Percentiles rank a stretch among this genome's conserved stretches.
phyloP scores from a whole-genome alignment of 2,797 vertebrate genomes.

The Merluccius polli region DNA sequence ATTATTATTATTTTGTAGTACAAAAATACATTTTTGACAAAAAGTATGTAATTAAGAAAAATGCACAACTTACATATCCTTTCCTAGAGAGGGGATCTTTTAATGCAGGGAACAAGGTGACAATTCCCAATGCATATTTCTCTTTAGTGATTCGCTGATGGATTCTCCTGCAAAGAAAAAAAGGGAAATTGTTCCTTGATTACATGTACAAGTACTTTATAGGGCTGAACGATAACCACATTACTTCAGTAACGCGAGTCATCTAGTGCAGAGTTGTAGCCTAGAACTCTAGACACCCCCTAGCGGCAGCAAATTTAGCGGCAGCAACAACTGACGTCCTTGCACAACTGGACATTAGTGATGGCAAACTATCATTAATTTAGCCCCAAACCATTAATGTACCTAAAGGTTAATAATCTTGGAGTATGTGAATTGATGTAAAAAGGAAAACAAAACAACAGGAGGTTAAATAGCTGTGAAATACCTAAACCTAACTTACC shows the following conservation, averaged over 20 bases:
- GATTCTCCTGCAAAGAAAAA: slow-evolving; percentile 14
- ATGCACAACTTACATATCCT: slow-evolving; percentile 18
- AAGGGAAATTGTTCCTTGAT: no score
- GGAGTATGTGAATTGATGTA: no score
- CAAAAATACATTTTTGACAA: not conserved
- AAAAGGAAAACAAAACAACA: no score
- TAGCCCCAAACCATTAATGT: not conserved
- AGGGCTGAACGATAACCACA: not conserved
- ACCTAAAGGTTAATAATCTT: no score
- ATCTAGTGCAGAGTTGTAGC: not conserved
- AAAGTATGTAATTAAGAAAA: not conserved
- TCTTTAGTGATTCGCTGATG: slow-evolving; percentile 12
- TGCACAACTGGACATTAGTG: not conserved
- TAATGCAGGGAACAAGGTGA: slow-evolving; percentile 15
- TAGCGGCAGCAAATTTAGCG: not conserved
- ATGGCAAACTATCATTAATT: not conserved
- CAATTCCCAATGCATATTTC: slow-evolving; percentile 19
- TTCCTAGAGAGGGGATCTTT: slow-evolving; percentile 11
- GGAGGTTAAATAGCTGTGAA: no score
- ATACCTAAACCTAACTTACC: no score
- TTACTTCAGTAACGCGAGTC: not conserved
- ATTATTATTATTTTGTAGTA: not conserved
- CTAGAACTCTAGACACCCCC: not conserved
- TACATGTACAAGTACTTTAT: no score
- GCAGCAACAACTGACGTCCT: not conserved